Percentiles rank a stretch among this genome's conserved stretches.
Conservation (phyloP, 1,140 invertebrate species). For the Drosophila quadrilineata region DNA sequence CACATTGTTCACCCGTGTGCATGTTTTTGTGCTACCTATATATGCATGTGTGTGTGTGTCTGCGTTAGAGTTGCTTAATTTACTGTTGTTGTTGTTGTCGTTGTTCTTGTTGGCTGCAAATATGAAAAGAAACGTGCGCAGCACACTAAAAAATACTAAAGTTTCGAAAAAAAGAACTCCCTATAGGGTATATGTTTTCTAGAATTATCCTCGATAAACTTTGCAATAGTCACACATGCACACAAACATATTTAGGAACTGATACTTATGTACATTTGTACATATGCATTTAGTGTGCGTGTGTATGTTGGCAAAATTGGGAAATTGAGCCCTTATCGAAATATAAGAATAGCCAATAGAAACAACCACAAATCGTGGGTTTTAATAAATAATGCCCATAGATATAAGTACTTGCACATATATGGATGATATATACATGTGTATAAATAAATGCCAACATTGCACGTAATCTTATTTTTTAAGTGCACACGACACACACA, state of each 20-base stretch:
- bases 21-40: background rate
- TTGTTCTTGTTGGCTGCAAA: conserved; percentile 1
- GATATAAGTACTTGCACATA: too few species aligned
- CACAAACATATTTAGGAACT: background rate
- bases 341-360: too few species aligned
- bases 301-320: conserved; percentile 1
- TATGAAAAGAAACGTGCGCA: conserved; percentile 42
- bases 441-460: conserved; percentile 20
- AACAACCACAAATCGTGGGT: too few species aligned
- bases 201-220: conserved; percentile 5
- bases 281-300: background rate
- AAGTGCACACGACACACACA: conserved; percentile 21
- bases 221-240: background rate
- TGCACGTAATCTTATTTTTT: conserved; percentile 46
- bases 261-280: background rate
- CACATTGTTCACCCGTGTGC: too few species aligned
- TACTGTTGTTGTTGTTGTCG: conserved; percentile 12
- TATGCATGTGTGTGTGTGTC: background rate
- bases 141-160: conserved; percentile 33
- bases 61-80: conserved; percentile 5
- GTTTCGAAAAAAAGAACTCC: too few species aligned
- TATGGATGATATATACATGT: conserved; percentile 9
- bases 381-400: too few species aligned
- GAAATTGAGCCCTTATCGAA: conserved; percentile 13
- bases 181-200: conserved; percentile 3